Evolutionary conservation across 2,113 vertebrate species (phyloP).

Genomic region (Uropsilus gracilis): DNA sequence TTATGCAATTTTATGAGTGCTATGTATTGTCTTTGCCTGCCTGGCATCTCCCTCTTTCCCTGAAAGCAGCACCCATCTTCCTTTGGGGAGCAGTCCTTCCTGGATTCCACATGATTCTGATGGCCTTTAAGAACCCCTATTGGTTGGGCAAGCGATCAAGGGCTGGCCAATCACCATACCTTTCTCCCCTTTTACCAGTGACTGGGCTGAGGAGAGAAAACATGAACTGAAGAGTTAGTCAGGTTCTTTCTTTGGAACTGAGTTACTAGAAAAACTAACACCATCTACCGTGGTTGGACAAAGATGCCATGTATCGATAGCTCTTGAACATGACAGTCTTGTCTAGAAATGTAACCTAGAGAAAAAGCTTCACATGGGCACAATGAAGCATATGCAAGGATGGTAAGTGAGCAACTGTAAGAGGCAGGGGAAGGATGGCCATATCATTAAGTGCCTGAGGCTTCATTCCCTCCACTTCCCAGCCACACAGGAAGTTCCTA

Average conservation of each 20-base stretch:
- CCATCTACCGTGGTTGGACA: neutral
- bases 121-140: neutral
- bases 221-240: neutral
- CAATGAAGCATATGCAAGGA: neutral
- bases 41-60: neutral
- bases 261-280: neutral
- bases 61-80: neutral
- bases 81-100: neutral
- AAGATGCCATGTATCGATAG: neutral
- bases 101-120: neutral
- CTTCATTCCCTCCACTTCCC: neutral
- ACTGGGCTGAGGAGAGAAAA: neutral
- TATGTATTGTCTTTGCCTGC: neutral
- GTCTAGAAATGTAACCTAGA: neutral
- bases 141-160: neutral
- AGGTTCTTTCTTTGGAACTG: neutral
- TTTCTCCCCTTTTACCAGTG: neutral
- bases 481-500: neutral
- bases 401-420: neutral
- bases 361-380: neutral
- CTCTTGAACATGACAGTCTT: neutral
- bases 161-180: neutral
- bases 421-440: neutral
- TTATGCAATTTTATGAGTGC: neutral
- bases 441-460: neutral